Evolutionary conservation across 2,888 invertebrate genomes (phyloP), one percentile per base, ranked within the genome.

Genomic region (Nomada lathburiana): DNA sequence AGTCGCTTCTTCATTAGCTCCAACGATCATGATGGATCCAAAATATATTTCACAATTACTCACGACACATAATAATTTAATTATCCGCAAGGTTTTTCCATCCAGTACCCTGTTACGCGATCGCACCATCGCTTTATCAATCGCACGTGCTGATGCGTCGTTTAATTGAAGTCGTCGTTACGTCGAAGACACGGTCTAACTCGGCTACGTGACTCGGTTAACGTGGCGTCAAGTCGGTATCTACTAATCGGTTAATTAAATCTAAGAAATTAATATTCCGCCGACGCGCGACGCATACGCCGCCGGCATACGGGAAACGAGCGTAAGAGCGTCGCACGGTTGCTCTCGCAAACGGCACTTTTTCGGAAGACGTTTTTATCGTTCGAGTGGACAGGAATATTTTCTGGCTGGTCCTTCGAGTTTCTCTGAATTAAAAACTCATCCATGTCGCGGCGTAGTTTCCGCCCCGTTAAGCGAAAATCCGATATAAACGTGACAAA

Each of bases 181-280:
- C 85, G 88, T 87, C 85, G 86, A 83, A 86, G 85, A 84, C 85
- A 83, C 82, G 84, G 83, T 80, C 86, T 69, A 80, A 79, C 84
- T 89, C 86, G 89, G 86, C 89, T 90, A 90, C 90, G 90, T 90
- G 90, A 90, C 90, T 88, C 88, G 84, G 87, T 90, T 90, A 86
- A 88, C 83, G 68, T 83, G 63, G 65, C 79, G 74, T 83, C 87
- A 60, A 82, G 73, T 76, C 85, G 89, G 88, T 90, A 86, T 90
- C 88, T 88, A 85, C 90, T 90, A 91, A 90, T 91, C 90, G 88
- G 86, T 90, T 91, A 91, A 91, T 91, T 91, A 91, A 91, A 91
- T 91, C 88, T 88, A 88, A 87, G 89, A 88, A 90, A 91, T 91
- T 90, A 88, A 91, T 90, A 90, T 90, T 91, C 90, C 88, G 82